These are phyloP conservation scores for Carcharodon carcharias DNA, from an alignment of 2,797 vertebrate genomes.

Conservation along the genomic window DNA sequence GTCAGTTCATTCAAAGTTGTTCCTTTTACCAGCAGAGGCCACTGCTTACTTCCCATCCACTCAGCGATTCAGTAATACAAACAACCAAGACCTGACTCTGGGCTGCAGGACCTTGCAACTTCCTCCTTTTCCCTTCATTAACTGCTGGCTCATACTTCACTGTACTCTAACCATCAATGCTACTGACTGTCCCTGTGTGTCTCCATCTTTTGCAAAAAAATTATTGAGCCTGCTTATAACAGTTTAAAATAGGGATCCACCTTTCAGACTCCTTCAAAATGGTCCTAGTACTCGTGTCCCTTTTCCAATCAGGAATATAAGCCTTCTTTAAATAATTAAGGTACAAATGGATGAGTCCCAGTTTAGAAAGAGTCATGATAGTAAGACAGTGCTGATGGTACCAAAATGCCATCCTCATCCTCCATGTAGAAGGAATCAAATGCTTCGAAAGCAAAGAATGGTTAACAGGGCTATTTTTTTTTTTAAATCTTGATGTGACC, in stretches of 20 bases:
- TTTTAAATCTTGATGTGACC: too few species aligned
- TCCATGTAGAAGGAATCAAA: neutral
- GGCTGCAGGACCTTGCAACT: neutral
- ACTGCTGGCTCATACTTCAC: neutral
- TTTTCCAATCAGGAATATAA: neutral
- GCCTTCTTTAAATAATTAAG: neutral
- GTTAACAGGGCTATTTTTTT: neutral
- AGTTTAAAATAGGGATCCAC: neutral
- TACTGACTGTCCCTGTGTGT: neutral
- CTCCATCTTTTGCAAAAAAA: neutral
- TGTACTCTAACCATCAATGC: neutral
- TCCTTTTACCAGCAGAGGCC: neutral
- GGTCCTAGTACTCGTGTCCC: neutral
- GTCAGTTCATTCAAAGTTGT: neutral
- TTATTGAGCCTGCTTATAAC: too few species aligned
- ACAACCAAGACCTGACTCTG: neutral
- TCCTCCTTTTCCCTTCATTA: neutral
- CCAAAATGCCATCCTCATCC: too few species aligned
- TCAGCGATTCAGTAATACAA: neutral
- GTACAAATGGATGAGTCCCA: neutral
- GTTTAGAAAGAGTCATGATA: neutral
- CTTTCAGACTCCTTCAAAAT: neutral
- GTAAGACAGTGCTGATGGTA: neutral
- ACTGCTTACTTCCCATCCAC: neutral
- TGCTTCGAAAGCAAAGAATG: neutral